A percentile compares a stretch with the other conserved stretches of the same genome.
These are phyloP conservation scores for Eucidaris tribuloides DNA, from an alignment of 35 echinoderm and acorn worm species.

Conservation along the genomic window DNA sequence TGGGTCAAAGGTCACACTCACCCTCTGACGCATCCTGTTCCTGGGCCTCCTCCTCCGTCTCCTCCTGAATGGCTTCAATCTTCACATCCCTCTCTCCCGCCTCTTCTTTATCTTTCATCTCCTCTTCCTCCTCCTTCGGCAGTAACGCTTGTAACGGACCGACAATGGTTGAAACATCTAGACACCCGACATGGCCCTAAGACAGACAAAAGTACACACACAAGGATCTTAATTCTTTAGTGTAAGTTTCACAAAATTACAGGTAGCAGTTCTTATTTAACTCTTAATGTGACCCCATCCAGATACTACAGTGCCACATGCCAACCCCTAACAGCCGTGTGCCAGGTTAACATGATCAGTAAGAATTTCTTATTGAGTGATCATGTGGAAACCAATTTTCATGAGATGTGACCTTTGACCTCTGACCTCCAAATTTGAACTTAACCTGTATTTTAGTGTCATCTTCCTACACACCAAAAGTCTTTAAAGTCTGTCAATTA, in stretches of 20 bases:
- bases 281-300: not conserved
- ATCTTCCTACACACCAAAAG: no score
- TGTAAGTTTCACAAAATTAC: not conserved
- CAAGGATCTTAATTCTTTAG: not conserved
- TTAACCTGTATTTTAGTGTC: no score
- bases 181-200: slow-evolving; percentile 37
- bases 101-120: not conserved
- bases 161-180: slow-evolving; percentile 6
- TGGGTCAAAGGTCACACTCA: no score
- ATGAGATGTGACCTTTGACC: no score
- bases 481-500: no score
- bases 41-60: not conserved
- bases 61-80: not conserved
- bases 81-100: not conserved
- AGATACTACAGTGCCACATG: not conserved
- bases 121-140: slow-evolving; percentile 12
- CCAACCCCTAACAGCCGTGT: not conserved
- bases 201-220: not conserved
- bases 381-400: not conserved
- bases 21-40: not conserved
- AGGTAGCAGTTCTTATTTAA: not conserved
- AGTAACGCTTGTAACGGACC: slow-evolving; percentile 23
- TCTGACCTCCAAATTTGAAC: no score
- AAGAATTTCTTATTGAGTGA: not conserved
- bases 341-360: not conserved